Base-by-base conservation (phyloP, 1,140 invertebrate genomes). In the Solen grandis region DNA sequence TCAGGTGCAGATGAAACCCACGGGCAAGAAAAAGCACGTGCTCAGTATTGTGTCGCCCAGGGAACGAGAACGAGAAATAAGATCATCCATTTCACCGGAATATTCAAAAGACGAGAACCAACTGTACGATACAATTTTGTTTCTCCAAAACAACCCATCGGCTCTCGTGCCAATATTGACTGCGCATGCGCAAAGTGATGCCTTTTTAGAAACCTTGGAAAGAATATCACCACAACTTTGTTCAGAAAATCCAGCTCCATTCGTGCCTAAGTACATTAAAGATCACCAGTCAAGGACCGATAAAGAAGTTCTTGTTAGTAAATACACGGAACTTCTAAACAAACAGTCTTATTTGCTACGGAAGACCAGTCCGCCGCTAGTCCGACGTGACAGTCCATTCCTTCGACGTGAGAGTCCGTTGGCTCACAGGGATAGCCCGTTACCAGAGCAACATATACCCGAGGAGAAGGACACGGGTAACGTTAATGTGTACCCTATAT, bases 141-240 rank as follows among this genome's bases (percentile, higher is more conserved):
- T 78, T 66, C 36, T 78, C 0, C 63, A 78, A 78, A 68, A 78
- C 65, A 78, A 78, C 60, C 75, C 75, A 27, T 78, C 75, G 19
- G 75, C 75, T 19, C 41, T 78, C n/a, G 75, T 78, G 52, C 75
- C 75, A 13, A 69, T 78, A 36, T 52, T 78, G 8, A 66, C 41
- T 36, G 75, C 75, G 65, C 75, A 78, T 69, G 65, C 75, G 55
- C 63, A 78, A 25, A 78, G 75, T 78, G 75, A 69, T 66, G 63
- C 75, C 2, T 78, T 69, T 60, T 78, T 78, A 22, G 63, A 77
- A 66, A 78, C 75, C 5, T 41, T 78, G 4, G 75, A 54, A 41
- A 29, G 75, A 19, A 31, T 78, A 0, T 66, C 75, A 13, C 75
- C 75, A 16, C 31, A 27, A 52, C 36, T 78, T 16, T 31, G 69